Percentiles rank a stretch among this genome's conserved stretches.
These are phyloP conservation scores for Lampris megalopsis DNA, from an alignment of 2,113 vertebrate species.

Conservation along the genomic window DNA sequence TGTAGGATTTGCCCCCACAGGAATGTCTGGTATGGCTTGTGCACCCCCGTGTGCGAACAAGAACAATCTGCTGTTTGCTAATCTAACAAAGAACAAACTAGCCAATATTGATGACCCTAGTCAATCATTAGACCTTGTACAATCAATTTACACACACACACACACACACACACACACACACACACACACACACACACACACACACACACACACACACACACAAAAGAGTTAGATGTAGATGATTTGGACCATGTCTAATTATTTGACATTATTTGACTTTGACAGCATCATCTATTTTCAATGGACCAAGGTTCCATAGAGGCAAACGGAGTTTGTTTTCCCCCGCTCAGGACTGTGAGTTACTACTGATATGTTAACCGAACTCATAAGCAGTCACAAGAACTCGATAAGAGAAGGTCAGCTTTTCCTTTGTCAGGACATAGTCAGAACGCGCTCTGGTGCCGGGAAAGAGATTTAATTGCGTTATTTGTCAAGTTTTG, in stretches of 20 bases:
- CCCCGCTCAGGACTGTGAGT: conserved; percentile 16
- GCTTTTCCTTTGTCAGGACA: conserved; percentile 36
- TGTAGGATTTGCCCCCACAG: conserved; percentile 66
- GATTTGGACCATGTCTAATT: no score
- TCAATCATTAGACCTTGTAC: conserved; percentile 26
- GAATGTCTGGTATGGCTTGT: conserved; percentile 72
- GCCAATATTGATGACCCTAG: conserved; percentile 46
- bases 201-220: no score
- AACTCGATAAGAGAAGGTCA: conserved; percentile 4
- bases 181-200: no score
- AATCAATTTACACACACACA: conserved; percentile 26
- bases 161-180: no score
- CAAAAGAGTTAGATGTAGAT: no score
- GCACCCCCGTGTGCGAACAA: conserved; percentile 48
- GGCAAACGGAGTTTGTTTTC: conserved; percentile 34
- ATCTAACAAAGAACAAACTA: conserved; percentile 60
- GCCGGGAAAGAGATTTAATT: no score
- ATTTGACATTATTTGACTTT: not conserved
- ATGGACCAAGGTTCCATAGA: not conserved
- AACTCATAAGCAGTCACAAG: conserved; percentile 59
- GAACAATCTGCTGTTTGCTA: conserved; percentile 71
- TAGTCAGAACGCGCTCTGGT: conserved; percentile 1
- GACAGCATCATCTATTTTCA: not conserved
- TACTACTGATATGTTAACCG: conserved; percentile 34
- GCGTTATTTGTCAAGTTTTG: no score